These are phyloP conservation scores for Opisthocomus hoazin DNA, from an alignment of 2,113 vertebrate species.

Conservation along the genomic window DNA sequence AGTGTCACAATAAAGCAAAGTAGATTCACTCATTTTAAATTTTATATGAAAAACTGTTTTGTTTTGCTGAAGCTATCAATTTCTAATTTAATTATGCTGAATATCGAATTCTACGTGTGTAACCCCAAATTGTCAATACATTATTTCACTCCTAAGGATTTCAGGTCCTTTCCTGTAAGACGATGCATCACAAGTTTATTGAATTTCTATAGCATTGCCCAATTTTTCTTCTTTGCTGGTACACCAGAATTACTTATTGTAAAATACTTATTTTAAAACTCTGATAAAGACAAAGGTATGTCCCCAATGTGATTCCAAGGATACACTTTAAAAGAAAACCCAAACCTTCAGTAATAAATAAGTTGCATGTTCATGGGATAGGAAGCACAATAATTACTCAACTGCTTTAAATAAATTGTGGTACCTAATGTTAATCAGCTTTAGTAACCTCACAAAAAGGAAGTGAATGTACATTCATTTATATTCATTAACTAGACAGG, in stretches of 20 bases:
- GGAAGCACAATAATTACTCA: slow-evolving; percentile 55
- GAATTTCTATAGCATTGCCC: slow-evolving; percentile 14
- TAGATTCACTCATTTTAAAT: neutral
- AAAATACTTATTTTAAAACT: slow-evolving; percentile 26
- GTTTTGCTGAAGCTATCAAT: slow-evolving; percentile 39
- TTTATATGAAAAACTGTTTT: slow-evolving; percentile 9
- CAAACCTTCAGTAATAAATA: slow-evolving; percentile 21
- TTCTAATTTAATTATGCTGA: slow-evolving; percentile 47
- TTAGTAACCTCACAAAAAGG: slow-evolving; percentile 49
- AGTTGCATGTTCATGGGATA: slow-evolving; percentile 19
- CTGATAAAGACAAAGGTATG: neutral
- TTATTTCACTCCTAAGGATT: slow-evolving; percentile 19
- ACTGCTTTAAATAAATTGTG: slow-evolving; percentile 63
- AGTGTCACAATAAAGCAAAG: neutral
- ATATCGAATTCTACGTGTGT: slow-evolving; percentile 53
- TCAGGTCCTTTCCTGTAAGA: slow-evolving; percentile 1
- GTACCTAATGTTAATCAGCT: slow-evolving; percentile 53
- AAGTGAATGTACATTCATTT: slow-evolving; percentile 64
- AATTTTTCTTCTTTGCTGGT: slow-evolving; percentile 12
- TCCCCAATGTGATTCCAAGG: slow-evolving; percentile 44
- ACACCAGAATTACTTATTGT: neutral
- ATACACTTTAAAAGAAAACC: neutral
- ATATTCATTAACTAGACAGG: slow-evolving; percentile 59
- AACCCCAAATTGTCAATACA: slow-evolving; percentile 29
- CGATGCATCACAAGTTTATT: slow-evolving; percentile 4